These are phyloP conservation scores for Notarius quadriscutis DNA, from an alignment of 2,113 vertebrate species.

Conservation along the genomic window DNA sequence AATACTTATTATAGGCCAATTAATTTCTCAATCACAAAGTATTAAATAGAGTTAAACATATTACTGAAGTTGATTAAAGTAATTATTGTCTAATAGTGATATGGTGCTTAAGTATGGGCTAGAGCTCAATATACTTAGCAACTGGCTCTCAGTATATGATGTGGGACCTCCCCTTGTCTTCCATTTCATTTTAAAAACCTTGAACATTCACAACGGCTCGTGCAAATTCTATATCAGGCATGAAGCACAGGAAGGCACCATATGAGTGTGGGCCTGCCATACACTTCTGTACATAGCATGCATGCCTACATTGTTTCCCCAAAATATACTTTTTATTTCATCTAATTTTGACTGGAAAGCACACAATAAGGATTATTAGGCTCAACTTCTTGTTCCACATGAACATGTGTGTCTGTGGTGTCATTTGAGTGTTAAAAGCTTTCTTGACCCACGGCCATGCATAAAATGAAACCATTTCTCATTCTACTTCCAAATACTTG, in stretches of 20 bases:
- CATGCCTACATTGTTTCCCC: slow-evolving; percentile 5
- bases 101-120: background rate
- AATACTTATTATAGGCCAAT: background rate
- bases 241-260: slow-evolving; percentile 5
- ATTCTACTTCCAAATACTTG: slow-evolving; percentile 10
- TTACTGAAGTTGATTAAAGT: background rate
- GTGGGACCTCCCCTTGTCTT: slow-evolving; percentile 23
- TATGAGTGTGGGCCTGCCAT: background rate
- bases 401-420: background rate
- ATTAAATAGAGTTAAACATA: background rate
- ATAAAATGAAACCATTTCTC: background rate
- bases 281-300: background rate
- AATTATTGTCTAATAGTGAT: background rate
- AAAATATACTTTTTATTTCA: background rate
- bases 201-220: slow-evolving; percentile 34
- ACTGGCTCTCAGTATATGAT: slow-evolving; percentile 25
- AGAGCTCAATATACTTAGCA: slow-evolving; percentile 28
- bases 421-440: background rate
- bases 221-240: slow-evolving; percentile 29
- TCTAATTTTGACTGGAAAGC: background rate
- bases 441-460: background rate
- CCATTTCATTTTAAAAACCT: slow-evolving; percentile 4
- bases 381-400: background rate
- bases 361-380: background rate
- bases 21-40: background rate